Conservation (phyloP, 1,140 invertebrate genomes). For the Cyclina sinensis region DNA sequence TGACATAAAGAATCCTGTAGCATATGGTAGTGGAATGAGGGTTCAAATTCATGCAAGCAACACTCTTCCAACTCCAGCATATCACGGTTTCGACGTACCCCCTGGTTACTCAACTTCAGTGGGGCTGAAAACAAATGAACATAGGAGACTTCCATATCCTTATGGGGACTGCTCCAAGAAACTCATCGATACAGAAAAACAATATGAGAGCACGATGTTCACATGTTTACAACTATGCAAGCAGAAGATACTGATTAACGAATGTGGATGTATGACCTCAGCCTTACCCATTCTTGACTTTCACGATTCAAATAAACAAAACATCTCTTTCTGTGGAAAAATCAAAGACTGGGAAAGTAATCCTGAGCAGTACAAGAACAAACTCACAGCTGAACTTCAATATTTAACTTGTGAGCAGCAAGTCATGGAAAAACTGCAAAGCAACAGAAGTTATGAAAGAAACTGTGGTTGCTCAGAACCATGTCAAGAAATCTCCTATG, state of each 20-base stretch:
- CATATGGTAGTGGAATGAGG: constrained; percentile 83
- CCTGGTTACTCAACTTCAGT: constrained; percentile 83
- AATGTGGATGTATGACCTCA: constrained; percentile 79
- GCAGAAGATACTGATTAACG: constrained; percentile 77
- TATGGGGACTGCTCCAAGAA: constrained; percentile 82
- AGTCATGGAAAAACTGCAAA: constrained; percentile 74
- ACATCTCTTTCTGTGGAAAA: constrained; percentile 79
- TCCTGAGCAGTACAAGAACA: background rate
- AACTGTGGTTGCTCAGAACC: constrained; percentile 81
- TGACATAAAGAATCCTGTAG: constrained; percentile 80
- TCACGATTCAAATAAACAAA: background rate
- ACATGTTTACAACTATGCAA: constrained; percentile 82
- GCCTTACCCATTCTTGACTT: constrained; percentile 27
- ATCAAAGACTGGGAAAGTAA: constrained; percentile 77
- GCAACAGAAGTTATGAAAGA: constrained; percentile 78
- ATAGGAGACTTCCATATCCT: constrained; percentile 76
- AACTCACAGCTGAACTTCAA: constrained; percentile 43
- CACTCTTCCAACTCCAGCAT: constrained; percentile 85
- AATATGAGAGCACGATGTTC: constrained; percentile 79
- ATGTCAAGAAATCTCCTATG: constrained; percentile 81
- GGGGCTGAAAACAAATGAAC: constrained; percentile 79
- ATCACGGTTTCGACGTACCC: constrained; percentile 84
- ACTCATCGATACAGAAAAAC: constrained; percentile 60
- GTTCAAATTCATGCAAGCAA: constrained; percentile 86
- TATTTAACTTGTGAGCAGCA: constrained; percentile 77